These are phyloP conservation scores for Panurus biarmicus DNA, from an alignment of 2,113 vertebrate species.

Conservation along the genomic window DNA sequence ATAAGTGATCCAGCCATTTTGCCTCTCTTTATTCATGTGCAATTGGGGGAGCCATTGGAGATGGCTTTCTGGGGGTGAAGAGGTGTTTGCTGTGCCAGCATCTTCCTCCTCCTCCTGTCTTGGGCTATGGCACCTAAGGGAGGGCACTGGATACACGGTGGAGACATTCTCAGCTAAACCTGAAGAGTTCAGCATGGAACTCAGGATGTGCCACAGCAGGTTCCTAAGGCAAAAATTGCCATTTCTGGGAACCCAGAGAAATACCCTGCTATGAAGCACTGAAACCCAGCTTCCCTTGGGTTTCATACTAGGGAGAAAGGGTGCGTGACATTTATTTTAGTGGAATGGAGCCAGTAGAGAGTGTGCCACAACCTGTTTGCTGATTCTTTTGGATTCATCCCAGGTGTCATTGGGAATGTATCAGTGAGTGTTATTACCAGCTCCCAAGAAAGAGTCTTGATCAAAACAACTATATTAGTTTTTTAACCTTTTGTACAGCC, in stretches of 20 bases:
- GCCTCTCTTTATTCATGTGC: not conserved
- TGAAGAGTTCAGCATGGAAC: not conserved
- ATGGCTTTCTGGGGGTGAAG: not conserved
- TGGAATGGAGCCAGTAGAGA: not conserved
- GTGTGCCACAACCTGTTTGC: not conserved
- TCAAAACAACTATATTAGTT: not conserved
- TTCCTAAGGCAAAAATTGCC: not conserved
- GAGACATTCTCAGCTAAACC: not conserved
- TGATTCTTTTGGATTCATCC: not conserved
- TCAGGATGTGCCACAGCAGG: not conserved
- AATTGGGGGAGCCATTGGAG: not conserved
- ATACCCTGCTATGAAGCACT: not conserved
- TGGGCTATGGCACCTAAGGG: not conserved
- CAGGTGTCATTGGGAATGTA: not conserved
- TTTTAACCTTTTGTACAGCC: not conserved
- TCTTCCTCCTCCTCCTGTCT: not conserved
- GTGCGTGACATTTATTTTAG: not conserved
- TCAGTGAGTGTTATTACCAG: not conserved
- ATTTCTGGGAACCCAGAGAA: not conserved
- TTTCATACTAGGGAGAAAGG: not conserved
- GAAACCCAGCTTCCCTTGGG: not conserved
- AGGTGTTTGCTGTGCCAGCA: not conserved
- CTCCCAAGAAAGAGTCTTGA: not conserved
- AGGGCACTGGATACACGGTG: not conserved
- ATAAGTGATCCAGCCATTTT: not conserved